These are phyloP conservation scores for Drosophila aff. DNA, from an alignment of 1,140 invertebrate genomes.

Conservation along the genomic window DNA sequence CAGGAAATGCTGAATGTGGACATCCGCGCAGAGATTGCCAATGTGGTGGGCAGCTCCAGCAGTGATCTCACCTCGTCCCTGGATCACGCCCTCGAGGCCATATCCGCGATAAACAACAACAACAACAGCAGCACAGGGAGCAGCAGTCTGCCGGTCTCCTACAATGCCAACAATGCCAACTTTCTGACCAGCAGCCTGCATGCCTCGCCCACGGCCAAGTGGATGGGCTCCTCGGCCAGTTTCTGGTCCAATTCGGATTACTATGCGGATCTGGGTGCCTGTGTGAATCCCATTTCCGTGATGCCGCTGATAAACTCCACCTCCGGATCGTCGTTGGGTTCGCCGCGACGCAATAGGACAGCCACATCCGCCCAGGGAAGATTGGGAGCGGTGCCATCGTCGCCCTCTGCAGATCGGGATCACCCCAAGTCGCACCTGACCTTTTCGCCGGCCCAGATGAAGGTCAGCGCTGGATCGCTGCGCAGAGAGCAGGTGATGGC, in stretches of 20 bases:
- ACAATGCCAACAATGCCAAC: constrained; percentile 64
- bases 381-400: constrained; percentile 49
- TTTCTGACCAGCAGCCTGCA: constrained; percentile 63
- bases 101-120: constrained; percentile 64
- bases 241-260: constrained; percentile 91
- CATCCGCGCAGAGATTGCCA: constrained; percentile 92
- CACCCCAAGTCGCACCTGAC: constrained; percentile 88
- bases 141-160: constrained; percentile 17
- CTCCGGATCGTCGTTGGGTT: constrained; percentile 37
- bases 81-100: constrained; percentile 73
- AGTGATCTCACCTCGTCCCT: constrained; percentile 86
- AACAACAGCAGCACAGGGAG: constrained; percentile 22
- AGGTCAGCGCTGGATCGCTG: constrained; percentile 85
- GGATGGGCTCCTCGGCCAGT: constrained; percentile 87
- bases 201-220: constrained; percentile 76
- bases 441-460: constrained; percentile 88
- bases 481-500: constrained; percentile 84
- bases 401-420: constrained; percentile 62
- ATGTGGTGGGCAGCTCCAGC: constrained; percentile 89
- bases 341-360: constrained; percentile 58
- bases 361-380: constrained; percentile 33
- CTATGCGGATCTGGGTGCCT: constrained; percentile 89
- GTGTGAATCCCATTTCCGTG: constrained; percentile 92
- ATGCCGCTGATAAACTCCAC: constrained; percentile 86
- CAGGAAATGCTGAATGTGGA: constrained; percentile 93